These are phyloP conservation scores for Montifringilla adamsi DNA, from an alignment of 2,113 vertebrate genomes.

Conservation along the genomic window DNA sequence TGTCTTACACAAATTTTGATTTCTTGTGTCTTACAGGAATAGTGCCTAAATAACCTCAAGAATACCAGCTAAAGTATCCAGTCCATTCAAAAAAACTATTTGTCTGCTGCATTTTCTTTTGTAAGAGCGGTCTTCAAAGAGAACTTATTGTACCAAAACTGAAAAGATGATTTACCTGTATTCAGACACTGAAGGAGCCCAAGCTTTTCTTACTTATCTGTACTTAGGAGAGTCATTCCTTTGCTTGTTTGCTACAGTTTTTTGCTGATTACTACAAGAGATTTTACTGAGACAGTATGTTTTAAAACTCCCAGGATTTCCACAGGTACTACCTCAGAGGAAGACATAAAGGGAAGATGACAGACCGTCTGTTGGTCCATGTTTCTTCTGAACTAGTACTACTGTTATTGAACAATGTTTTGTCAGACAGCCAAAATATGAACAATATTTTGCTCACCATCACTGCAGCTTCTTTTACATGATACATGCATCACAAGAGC, in stretches of 20 bases:
- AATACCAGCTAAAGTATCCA: background rate
- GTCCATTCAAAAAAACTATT: background rate
- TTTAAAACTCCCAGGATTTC: background rate
- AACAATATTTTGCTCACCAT: background rate
- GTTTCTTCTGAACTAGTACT: background rate
- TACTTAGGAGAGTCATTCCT: background rate
- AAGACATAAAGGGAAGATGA: background rate
- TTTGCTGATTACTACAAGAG: background rate
- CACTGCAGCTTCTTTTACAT: background rate
- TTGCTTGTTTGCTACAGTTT: background rate
- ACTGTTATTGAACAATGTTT: background rate
- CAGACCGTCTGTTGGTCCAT: background rate
- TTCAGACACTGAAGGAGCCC: background rate
- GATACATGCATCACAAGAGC: rapidly evolving
- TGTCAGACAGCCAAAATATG: background rate
- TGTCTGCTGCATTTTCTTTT: background rate
- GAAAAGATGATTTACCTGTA: background rate
- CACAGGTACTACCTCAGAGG: background rate
- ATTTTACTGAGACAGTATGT: background rate
- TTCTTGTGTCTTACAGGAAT: background rate
- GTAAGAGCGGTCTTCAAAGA: background rate
- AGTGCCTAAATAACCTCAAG: background rate
- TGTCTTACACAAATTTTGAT: background rate
- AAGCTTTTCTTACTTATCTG: background rate
- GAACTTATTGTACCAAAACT: background rate